Percentiles rank a stretch among this genome's conserved stretches.
phyloP scores from a whole-genome alignment of 2,888 invertebrate genomes.

The Cephus rjabovi region DNA sequence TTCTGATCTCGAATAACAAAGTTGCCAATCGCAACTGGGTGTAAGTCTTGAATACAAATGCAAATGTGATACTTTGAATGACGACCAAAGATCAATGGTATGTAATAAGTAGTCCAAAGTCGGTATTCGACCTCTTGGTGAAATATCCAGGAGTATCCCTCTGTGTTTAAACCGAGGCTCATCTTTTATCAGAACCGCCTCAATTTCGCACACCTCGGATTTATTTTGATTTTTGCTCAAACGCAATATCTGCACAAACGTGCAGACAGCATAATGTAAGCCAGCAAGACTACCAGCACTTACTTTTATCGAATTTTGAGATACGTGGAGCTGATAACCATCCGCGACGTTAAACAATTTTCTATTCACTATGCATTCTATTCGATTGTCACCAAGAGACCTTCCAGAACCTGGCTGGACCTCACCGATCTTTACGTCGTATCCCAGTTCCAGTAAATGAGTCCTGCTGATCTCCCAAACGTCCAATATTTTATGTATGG shows the following conservation, averaged over 20 bases:
- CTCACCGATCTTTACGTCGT: conserved; percentile 67
- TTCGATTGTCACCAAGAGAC: conserved; percentile 61
- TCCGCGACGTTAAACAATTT: conserved; percentile 67
- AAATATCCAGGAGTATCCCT: conserved; percentile 72
- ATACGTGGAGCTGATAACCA: conserved; percentile 69
- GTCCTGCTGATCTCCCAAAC: conserved; percentile 69
- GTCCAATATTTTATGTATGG: conserved; percentile 66
- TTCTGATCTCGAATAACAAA: conserved; percentile 68
- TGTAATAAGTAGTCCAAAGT: conserved; percentile 69
- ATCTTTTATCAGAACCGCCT: conserved; percentile 70
- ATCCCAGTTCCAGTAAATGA: conserved; percentile 65
- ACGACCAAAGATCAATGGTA: conserved; percentile 68
- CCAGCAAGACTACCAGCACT: conserved; percentile 70
- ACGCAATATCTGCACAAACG: conserved; percentile 70
- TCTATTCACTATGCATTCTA: conserved; percentile 69
- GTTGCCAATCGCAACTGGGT: conserved; percentile 65
- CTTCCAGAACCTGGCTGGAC: conserved; percentile 64
- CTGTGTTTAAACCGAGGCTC: conserved; percentile 70
- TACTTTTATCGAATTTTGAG: conserved; percentile 68
- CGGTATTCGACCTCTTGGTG: conserved; percentile 70
- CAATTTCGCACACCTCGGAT: conserved; percentile 57
- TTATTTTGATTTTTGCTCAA: conserved; percentile 62
- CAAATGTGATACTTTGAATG: conserved; percentile 70
- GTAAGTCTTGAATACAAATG: conserved; percentile 67
- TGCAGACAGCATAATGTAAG: conserved; percentile 71